Base-by-base conservation (phyloP, 2,888 invertebrate species). In the Pocota personata region DNA sequence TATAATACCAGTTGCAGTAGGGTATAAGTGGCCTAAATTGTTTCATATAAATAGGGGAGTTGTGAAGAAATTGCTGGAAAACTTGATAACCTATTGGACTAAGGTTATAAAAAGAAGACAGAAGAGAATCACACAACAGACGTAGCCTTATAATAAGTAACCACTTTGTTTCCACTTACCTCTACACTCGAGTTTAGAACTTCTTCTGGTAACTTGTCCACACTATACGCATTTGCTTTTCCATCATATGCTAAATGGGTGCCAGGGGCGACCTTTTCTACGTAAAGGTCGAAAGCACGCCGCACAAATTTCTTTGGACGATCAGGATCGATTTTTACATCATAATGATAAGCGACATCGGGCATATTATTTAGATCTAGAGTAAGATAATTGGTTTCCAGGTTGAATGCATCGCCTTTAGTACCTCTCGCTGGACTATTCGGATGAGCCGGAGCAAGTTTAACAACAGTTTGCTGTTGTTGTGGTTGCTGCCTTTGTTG, bases 221-320 rank as follows among this genome's bases (percentile, higher is more conserved):
- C 78, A 2, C 90, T 92, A 88, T 95, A 97, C 69, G 95, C 93
- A 90, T 95, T 96, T 88, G 95, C 95, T 40, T 91, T 93, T 27
- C 96, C 96, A 92, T 97, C 97, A 91, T 94, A 97, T 0, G 96
- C 96, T n/a, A 95, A 94, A 79, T 92, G 88, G 37, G 90, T 89
- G 0, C 93, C 90, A 0, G 93, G 93, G 88, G 94, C 93, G 62
- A 84, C 72, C 35, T 90, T 89, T 0, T 84, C 32, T 5, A 93
- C 92, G 3, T 92, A 92, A 2, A 87, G 82, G 2, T 91, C 90
- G 87, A 94, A 94, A 0, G 94, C 94, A 0, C 84, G 62, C 0
- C 95, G 92, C 67, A 95, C 89, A 87, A 95, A 92, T 88, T 94
- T 95, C 88, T 95, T 96, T 0, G 96, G 96, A 50, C 91, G 94